Conservation (phyloP, 2,888 invertebrate species). For the Pristionchus japonicus region DNA sequence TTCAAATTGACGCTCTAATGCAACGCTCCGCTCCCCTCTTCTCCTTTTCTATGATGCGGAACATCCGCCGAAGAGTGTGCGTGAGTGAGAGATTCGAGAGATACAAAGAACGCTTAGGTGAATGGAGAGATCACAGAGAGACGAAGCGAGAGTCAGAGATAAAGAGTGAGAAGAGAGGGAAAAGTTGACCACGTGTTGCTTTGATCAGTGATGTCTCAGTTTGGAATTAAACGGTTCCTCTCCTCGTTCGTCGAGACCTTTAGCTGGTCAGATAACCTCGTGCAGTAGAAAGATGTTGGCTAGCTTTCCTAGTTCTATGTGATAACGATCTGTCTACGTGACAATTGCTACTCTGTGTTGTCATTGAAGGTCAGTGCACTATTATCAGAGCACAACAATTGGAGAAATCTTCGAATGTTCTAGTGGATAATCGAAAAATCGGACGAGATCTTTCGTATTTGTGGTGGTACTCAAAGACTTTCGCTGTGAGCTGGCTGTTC, state of each 20-base stretch:
- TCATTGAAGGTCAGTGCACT: background rate
- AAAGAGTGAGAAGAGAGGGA: background rate
- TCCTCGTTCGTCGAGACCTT: background rate
- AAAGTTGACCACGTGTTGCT: background rate
- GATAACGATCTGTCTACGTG: background rate
- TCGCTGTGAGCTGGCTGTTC: too few species aligned
- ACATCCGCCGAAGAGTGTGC: background rate
- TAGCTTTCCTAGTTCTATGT: background rate
- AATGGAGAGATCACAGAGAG: background rate
- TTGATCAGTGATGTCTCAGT: background rate
- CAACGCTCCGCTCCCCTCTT: too few species aligned
- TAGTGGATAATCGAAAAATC: too few species aligned
- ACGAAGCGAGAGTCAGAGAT: background rate
- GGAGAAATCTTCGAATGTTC: too few species aligned
- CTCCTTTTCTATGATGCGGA: background rate
- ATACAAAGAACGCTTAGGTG: background rate
- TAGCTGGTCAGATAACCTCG: too few species aligned
- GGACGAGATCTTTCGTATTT: background rate
- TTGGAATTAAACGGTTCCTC: too few species aligned
- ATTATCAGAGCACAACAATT: background rate
- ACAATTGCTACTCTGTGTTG: background rate
- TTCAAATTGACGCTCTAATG: background rate
- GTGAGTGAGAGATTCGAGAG: background rate
- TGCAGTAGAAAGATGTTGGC: too few species aligned
- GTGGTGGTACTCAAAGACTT: too few species aligned